Percentiles rank a stretch among this genome's conserved stretches.
Evolutionary conservation across 1,140 invertebrate species (phyloP).

Genomic region (Leptinotarsa defecta): DNA sequence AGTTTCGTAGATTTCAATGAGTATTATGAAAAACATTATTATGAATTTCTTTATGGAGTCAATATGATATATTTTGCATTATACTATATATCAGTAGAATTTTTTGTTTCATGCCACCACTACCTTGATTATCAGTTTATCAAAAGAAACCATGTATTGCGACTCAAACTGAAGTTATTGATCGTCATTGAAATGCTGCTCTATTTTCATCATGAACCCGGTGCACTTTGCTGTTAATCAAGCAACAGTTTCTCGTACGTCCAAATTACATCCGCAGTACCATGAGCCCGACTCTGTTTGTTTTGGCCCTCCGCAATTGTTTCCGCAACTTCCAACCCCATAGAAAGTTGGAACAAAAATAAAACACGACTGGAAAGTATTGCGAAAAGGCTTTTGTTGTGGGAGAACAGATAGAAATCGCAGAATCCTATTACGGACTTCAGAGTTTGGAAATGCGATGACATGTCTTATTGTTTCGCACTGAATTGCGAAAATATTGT

Average conservation of each 20-base stretch:
- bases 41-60: no score
- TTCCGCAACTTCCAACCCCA: conserved; percentile 42
- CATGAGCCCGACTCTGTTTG: conserved; percentile 25
- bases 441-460: conserved; percentile 14
- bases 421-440: conserved; percentile 20
- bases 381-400: conserved; percentile 22
- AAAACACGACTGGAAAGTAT: conserved; percentile 23
- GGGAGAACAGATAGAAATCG: conserved; percentile 14
- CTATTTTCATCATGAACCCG: no score
- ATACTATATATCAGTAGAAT: no score
- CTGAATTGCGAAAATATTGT: conserved; percentile 16
- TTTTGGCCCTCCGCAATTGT: conserved; percentile 42
- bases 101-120: no score
- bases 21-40: no score
- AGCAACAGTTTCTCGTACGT: neutral
- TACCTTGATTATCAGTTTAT: no score
- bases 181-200: no score
- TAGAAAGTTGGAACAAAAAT: conserved; percentile 37
- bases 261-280: conserved; percentile 15
- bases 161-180: no score
- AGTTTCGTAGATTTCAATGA: no score
- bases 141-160: no score
- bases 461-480: conserved; percentile 16
- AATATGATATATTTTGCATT: no score
- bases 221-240: no score